A percentile compares a stretch with the other conserved stretches of the same genome.
Evolutionary conservation across 2,797 vertebrate genomes (phyloP).

Genomic region (Peromyscus melanophrys): DNA sequence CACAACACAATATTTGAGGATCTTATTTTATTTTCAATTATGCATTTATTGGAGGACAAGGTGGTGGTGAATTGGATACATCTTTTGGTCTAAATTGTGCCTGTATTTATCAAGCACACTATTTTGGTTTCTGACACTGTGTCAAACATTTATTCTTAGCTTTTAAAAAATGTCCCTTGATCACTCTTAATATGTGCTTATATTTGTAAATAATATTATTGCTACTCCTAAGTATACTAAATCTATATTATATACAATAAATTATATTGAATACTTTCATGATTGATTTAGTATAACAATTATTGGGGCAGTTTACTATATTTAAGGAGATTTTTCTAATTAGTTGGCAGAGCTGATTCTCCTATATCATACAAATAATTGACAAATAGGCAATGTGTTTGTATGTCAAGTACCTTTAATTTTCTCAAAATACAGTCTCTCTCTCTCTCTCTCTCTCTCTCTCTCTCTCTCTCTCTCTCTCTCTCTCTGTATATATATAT

Average conservation of each 20-base stretch:
- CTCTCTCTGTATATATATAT: too few species aligned
- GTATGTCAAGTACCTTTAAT: neutral
- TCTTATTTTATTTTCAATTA: neutral
- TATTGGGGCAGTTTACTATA: neutral
- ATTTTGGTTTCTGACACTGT: neutral
- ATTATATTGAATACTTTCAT: neutral
- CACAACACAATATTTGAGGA: neutral
- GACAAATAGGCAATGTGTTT: neutral
- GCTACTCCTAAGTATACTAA: neutral
- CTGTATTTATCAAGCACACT: neutral
- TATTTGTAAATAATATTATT: neutral
- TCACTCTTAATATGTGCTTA: neutral
- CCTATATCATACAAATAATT: neutral
- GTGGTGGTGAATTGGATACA: fast-evolving
- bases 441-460: too few species aligned
- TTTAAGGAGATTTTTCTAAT: neutral
- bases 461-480: too few species aligned
- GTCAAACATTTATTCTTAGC: neutral
- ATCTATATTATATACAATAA: neutral
- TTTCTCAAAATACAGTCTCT: neutral
- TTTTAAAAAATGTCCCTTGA: neutral
- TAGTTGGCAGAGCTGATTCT: neutral
- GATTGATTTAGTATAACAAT: neutral
- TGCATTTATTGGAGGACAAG: neutral
- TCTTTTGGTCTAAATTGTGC: neutral